A percentile compares a stretch with the other conserved stretches of the same genome.
Conservation (phyloP, 2,113 vertebrate species). For the Salvator merianae region DNA sequence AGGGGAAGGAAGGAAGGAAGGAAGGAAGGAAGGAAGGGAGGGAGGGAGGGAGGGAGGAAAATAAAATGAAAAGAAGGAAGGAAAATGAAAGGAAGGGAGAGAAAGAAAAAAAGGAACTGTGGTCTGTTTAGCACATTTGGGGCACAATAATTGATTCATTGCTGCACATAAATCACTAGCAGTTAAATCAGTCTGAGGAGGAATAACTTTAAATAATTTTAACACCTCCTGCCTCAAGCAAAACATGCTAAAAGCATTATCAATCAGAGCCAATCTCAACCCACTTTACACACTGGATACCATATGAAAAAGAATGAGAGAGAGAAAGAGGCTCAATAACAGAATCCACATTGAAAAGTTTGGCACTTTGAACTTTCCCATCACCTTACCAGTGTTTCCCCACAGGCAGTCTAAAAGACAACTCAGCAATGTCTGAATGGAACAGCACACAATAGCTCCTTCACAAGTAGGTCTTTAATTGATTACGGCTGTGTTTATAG, state of each 20-base stretch:
- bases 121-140: slow-evolving; percentile 25
- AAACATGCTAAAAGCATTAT: slow-evolving; percentile 22
- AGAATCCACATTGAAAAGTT: slow-evolving; percentile 71
- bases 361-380: slow-evolving; percentile 78
- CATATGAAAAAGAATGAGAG: slow-evolving; percentile 37
- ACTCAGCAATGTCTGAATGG: slow-evolving; percentile 71
- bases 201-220: slow-evolving; percentile 43
- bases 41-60: too few species aligned
- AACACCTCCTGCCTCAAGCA: slow-evolving; percentile 31
- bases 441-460: slow-evolving; percentile 76
- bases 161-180: not conserved
- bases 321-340: slow-evolving; percentile 52
- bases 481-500: slow-evolving; percentile 82
- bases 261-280: slow-evolving; percentile 7
- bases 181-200: slow-evolving; percentile 11
- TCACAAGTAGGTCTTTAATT: slow-evolving; percentile 79
- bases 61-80: too few species aligned
- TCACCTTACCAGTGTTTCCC: slow-evolving; percentile 71
- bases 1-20: too few species aligned
- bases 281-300: slow-evolving; percentile 29
- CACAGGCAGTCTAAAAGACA: slow-evolving; percentile 70
- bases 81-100: too few species aligned
- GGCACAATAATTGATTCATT: slow-evolving; percentile 34
- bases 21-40: not conserved
- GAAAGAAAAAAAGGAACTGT: not conserved